Evolutionary conservation across 2,888 invertebrate genomes (phyloP).

Genomic region (Dicroscelio sp.): DNA sequence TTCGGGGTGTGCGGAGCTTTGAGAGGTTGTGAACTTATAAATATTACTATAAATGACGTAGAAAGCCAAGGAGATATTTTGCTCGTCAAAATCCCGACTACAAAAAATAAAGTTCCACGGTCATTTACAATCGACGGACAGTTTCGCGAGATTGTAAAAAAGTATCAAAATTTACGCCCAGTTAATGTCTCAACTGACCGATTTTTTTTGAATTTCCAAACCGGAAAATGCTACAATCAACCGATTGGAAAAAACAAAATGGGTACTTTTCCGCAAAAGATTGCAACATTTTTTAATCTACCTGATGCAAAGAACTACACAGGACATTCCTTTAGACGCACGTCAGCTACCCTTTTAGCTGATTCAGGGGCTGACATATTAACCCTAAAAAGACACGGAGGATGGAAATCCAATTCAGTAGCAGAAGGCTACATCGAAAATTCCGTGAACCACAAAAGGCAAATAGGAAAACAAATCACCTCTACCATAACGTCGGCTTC

Average conservation of each 20-base stretch:
- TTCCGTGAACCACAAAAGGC: neutral
- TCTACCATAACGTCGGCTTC: no score
- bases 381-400: slow-evolving; percentile 56
- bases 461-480: neutral
- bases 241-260: slow-evolving; percentile 76
- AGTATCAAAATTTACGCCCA: slow-evolving; percentile 39
- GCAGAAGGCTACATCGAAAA: slow-evolving; percentile 6
- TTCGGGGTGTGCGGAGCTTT: slow-evolving; percentile 47
- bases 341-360: slow-evolving; percentile 73
- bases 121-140: slow-evolving; percentile 48
- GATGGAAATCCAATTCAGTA: slow-evolving; percentile 39
- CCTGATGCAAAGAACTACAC: slow-evolving; percentile 72
- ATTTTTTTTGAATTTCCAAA: slow-evolving; percentile 71
- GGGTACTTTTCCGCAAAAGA: slow-evolving; percentile 70
- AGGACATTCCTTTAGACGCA: slow-evolving; percentile 72
- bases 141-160: slow-evolving; percentile 27
- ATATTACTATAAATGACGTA: slow-evolving; percentile 35
- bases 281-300: slow-evolving; percentile 75
- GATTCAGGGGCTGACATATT: slow-evolving; percentile 69
- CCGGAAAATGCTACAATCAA: slow-evolving; percentile 71
- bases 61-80: slow-evolving; percentile 36
- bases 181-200: neutral
- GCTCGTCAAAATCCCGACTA: slow-evolving; percentile 28
- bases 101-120: slow-evolving; percentile 41
- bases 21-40: slow-evolving; percentile 40